Evolutionary conservation across 1,140 invertebrate genomes (phyloP).

Genomic region (Himalopsyche phryganea): DNA sequence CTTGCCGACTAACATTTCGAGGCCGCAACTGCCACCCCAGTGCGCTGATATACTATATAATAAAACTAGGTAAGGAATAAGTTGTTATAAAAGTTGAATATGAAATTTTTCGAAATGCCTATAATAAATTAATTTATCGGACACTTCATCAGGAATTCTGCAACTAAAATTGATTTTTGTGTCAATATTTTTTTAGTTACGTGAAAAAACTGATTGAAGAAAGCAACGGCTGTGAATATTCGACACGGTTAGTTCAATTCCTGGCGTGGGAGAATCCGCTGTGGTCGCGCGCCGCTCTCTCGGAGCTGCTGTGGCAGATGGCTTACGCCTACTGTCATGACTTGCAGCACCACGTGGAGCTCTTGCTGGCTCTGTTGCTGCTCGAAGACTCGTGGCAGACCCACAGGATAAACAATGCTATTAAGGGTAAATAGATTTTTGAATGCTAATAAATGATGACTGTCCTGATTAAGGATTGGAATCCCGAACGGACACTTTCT

Average conservation of each 20-base stretch:
- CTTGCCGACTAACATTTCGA: slow-evolving; percentile 70
- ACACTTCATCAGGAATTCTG: too few relatives aligned
- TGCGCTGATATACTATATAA: slow-evolving; percentile 80
- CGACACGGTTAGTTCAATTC: slow-evolving; percentile 83
- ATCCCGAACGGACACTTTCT: too few relatives aligned
- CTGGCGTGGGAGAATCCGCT: slow-evolving; percentile 96
- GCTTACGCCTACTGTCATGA: slow-evolving; percentile 94
- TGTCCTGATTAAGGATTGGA: too few relatives aligned
- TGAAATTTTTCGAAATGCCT: background rate
- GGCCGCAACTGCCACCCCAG: slow-evolving; percentile 71
- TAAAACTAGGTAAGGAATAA: slow-evolving; percentile 61
- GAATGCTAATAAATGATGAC: background rate
- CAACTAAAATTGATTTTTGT: too few relatives aligned
- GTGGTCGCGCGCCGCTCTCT: slow-evolving; percentile 83
- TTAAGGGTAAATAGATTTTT: slow-evolving; percentile 63
- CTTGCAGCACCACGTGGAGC: slow-evolving; percentile 85
- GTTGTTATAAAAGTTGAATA: background rate
- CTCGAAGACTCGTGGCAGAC: slow-evolving; percentile 96
- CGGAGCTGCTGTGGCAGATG: slow-evolving; percentile 90
- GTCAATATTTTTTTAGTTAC: slow-evolving; percentile 66
- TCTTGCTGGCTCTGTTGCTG: slow-evolving; percentile 80
- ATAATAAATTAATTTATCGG: background rate
- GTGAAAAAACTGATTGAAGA: slow-evolving; percentile 96
- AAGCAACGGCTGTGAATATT: slow-evolving; percentile 86
- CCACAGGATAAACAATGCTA: slow-evolving; percentile 86